A percentile compares a stretch with the other conserved stretches of the same genome.
Conservation (phyloP, 2,888 invertebrate genomes). For the Tenthredo scrophulariae region DNA sequence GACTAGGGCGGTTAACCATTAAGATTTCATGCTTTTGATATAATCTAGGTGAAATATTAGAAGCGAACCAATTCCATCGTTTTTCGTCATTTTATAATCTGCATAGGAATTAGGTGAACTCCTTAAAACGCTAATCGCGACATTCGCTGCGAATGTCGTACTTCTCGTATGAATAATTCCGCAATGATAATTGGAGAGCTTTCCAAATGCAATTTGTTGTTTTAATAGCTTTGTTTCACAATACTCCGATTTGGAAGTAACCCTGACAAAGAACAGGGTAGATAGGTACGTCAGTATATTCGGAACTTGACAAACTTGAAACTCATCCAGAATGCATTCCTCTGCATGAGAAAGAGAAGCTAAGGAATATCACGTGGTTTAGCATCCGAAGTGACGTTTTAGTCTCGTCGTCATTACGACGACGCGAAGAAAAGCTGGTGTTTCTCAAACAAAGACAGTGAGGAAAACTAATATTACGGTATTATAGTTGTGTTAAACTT, state of each 20-base stretch:
- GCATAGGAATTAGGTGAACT: not conserved
- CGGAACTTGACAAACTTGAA: slow-evolving; percentile 44
- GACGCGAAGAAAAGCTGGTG: not conserved
- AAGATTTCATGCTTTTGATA: slow-evolving; percentile 28
- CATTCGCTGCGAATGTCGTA: too few relatives aligned
- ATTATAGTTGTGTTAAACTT: slow-evolving; percentile 19
- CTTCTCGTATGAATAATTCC: not conserved
- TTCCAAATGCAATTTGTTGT: not conserved
- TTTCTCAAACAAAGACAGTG: not conserved
- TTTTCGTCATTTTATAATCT: not conserved
- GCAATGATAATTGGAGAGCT: not conserved
- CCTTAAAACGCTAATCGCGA: not conserved
- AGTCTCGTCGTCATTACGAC: not conserved
- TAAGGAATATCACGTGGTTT: slow-evolving; percentile 13
- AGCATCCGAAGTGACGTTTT: slow-evolving; percentile 39
- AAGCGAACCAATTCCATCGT: not conserved
- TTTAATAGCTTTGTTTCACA: not conserved
- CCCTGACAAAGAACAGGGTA: slow-evolving; percentile 47
- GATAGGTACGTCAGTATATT: not conserved
- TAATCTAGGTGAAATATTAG: not conserved
- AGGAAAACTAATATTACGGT: slow-evolving; percentile 26
- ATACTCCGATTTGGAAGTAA: slow-evolving; percentile 32
- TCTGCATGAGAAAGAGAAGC: slow-evolving; percentile 29
- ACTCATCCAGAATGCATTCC: slow-evolving; percentile 53
- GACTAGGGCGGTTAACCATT: slow-evolving; percentile 1